Evolutionary conservation across 2,797 vertebrate species (phyloP).

Genomic region (Sebastes hubbsi): DNA sequence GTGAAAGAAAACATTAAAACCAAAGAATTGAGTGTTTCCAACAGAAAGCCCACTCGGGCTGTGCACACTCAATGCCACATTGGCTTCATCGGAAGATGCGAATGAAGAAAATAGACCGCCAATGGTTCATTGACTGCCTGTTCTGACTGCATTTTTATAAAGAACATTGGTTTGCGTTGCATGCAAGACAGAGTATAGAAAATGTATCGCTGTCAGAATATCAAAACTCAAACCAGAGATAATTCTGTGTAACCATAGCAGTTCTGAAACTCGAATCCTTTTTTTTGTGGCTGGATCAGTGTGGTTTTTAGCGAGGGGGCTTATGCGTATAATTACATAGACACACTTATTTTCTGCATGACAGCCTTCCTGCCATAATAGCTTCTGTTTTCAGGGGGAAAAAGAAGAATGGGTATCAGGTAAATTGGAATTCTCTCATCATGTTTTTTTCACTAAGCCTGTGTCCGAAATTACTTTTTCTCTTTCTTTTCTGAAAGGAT

Average conservation of each 20-base stretch:
- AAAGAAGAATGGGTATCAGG: constrained; percentile 74
- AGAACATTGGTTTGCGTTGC: neutral
- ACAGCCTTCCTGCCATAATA: constrained; percentile 77
- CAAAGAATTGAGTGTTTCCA: neutral
- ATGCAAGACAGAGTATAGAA: neutral
- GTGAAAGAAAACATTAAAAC: neutral
- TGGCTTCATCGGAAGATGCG: neutral
- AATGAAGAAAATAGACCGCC: neutral
- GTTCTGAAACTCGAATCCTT: constrained; percentile 59
- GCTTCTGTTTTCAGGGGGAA: constrained; percentile 74
- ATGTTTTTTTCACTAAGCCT: constrained; percentile 55
- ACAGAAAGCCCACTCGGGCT: constrained; percentile 1
- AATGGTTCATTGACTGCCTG: neutral
- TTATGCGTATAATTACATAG: constrained; percentile 81
- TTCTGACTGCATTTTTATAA: neutral
- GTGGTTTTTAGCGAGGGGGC: constrained; percentile 67
- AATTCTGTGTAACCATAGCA: constrained; percentile 52
- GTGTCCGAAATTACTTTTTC: constrained; percentile 57
- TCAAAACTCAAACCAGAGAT: constrained; percentile 46
- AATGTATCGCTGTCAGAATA: constrained; percentile 44
- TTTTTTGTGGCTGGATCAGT: constrained; percentile 65
- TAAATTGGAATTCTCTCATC: constrained; percentile 78
- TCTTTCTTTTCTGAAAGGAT: constrained; percentile 23
- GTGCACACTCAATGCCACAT: neutral
- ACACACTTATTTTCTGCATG: constrained; percentile 84